Conservation (phyloP, 2,797 vertebrate species). For the Ambastaia sidthimunki region DNA sequence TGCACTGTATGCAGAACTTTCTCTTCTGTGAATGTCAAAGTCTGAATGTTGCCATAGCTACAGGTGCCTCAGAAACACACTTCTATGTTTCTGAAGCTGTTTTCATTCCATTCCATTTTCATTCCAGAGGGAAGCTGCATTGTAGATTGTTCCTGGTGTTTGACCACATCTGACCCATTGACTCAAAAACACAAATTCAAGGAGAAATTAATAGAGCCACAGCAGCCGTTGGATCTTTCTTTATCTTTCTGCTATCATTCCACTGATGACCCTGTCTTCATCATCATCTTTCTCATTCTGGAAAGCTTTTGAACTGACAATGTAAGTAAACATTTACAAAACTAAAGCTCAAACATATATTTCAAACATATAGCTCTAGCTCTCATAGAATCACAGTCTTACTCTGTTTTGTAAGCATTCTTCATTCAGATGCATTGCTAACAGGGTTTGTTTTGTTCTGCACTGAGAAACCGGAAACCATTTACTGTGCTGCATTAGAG, state of each 20-base stretch:
- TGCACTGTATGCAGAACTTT: neutral
- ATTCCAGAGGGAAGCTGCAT: neutral
- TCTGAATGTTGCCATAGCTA: conserved; percentile 38
- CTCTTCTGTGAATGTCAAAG: neutral
- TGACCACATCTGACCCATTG: neutral
- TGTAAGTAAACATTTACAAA: neutral
- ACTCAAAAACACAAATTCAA: conserved; percentile 12
- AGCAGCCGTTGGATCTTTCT: neutral
- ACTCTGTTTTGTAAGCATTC: neutral
- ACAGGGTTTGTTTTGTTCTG: neutral
- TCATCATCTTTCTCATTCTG: neutral
- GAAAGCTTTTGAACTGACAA: neutral
- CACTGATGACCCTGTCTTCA: neutral
- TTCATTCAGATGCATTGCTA: neutral
- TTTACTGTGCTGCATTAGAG: conserved; percentile 4
- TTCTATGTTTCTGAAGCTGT: conserved; percentile 13
- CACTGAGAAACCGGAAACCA: neutral
- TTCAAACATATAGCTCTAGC: too few species aligned
- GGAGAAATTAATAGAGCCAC: neutral
- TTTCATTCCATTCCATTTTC: too few species aligned
- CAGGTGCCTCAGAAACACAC: neutral
- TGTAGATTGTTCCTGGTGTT: neutral
- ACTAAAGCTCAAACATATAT: neutral
- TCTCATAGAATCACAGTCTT: neutral
- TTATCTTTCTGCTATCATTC: neutral